A percentile compares a stretch with the other conserved stretches of the same genome.
These are phyloP conservation scores for Lates japonicus DNA, from an alignment of 2,797 vertebrate genomes.

Conservation along the genomic window DNA sequence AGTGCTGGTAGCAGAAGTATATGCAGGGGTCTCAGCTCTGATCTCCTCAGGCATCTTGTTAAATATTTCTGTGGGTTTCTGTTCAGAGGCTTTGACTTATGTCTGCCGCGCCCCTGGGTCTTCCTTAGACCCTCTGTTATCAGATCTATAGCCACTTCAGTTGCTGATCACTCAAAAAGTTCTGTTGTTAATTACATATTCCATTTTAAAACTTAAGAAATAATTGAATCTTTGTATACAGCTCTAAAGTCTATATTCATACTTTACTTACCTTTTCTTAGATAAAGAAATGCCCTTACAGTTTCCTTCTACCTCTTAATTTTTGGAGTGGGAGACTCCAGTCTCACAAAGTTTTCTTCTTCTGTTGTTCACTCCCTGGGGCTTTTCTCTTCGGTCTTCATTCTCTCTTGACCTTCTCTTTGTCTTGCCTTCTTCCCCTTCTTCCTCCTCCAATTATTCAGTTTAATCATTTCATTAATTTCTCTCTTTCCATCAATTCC, in stretches of 20 bases:
- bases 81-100: conserved; percentile 3
- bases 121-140: not conserved
- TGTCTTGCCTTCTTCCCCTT: conserved; percentile 5
- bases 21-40: conserved; percentile 32
- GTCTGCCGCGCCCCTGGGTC: not conserved
- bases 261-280: not conserved
- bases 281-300: conserved; percentile 18
- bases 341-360: not conserved
- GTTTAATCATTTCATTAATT: conserved; percentile 37
- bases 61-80: conserved; percentile 21
- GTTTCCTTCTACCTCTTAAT: conserved; percentile 24
- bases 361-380: not conserved
- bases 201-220: not conserved
- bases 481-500: conserved; percentile 23
- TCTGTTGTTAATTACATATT: conserved; percentile 16
- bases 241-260: not conserved
- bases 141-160: not conserved
- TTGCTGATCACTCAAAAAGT: not conserved
- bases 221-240: not conserved
- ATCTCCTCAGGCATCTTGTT: conserved; percentile 6
- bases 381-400: not conserved
- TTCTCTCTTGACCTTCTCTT: conserved; percentile 8
- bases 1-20: not conserved
- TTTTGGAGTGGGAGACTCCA: conserved; percentile 7
- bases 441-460: conserved; percentile 16